Conservation (phyloP, 2,888 invertebrate species). For the Caprella mutica region DNA sequence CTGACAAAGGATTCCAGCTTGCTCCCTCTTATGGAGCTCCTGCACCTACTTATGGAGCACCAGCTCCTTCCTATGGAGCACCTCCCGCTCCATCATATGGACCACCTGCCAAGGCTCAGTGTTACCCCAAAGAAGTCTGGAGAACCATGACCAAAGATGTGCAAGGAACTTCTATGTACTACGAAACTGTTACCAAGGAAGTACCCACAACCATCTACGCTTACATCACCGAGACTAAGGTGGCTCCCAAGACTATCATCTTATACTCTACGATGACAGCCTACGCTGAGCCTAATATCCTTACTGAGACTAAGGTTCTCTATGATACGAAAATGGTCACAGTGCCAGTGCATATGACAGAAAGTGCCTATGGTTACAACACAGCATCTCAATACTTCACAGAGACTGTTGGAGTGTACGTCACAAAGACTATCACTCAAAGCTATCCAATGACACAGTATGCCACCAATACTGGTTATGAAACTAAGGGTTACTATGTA, state of each 20-base stretch:
- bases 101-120: conserved; percentile 24
- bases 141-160: conserved; percentile 33
- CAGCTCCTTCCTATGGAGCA: neutral
- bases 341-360: conserved; percentile 28
- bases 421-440: conserved; percentile 25
- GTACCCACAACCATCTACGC: conserved; percentile 27
- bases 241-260: conserved; percentile 31
- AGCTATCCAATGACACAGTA: conserved; percentile 30
- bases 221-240: conserved; percentile 32
- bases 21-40: conserved; percentile 14
- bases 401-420: conserved; percentile 26
- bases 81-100: conserved; percentile 18
- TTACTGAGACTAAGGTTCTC: conserved; percentile 27
- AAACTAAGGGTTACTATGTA: conserved; percentile 31
- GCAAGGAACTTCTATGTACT: conserved; percentile 24
- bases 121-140: conserved; percentile 28
- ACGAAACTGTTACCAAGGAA: conserved; percentile 18
- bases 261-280: conserved; percentile 33
- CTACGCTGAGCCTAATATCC: conserved; percentile 28
- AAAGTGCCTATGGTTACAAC: conserved; percentile 29
- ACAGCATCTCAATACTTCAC: conserved; percentile 30
- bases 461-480: conserved; percentile 29
- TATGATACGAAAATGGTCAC: conserved; percentile 32
- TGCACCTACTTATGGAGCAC: conserved; percentile 4
- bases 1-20: conserved; percentile 27